Percentiles rank a stretch among this genome's conserved stretches.
Conservation (phyloP, 2,888 invertebrate species). For the Phyllotreta cruciferae region DNA sequence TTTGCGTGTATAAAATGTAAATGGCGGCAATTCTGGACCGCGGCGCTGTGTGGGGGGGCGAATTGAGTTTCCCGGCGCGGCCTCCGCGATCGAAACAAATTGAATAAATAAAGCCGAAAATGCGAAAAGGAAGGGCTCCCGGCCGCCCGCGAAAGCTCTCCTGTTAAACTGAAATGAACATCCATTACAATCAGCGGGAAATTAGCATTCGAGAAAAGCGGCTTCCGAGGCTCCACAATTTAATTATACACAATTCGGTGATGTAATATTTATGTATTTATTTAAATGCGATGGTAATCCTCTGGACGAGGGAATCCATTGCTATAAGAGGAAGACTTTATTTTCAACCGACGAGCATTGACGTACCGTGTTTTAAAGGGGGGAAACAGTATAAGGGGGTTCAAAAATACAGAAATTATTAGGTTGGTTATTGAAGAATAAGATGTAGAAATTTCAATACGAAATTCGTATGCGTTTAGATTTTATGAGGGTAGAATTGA, state of each 20-base stretch:
- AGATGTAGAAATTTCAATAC: too few species aligned
- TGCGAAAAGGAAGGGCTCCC: conserved; percentile 45
- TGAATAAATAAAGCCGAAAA: conserved; percentile 47
- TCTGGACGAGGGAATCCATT: conserved; percentile 55
- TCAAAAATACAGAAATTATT: too few species aligned
- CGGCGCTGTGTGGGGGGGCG: too few species aligned
- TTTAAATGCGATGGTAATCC: conserved; percentile 63
- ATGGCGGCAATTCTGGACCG: too few species aligned
- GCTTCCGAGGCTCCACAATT: conserved; percentile 58
- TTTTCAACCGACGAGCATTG: conserved; percentile 19
- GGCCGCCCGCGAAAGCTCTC: conserved; percentile 49
- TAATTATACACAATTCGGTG: conserved; percentile 62
- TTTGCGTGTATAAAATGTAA: too few species aligned
- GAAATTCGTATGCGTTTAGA: too few species aligned
- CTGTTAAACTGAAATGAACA: conserved; percentile 56
- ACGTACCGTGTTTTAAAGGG: too few species aligned
- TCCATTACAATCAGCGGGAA: conserved; percentile 59
- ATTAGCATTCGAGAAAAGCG: conserved; percentile 59
- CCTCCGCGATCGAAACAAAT: conserved; percentile 39
- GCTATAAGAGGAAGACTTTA: conserved; percentile 49
- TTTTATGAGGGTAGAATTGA: too few species aligned
- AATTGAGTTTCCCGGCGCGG: conserved; percentile 18
- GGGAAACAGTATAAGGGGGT: too few species aligned
- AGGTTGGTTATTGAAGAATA: too few species aligned
- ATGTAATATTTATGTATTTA: conserved; percentile 64